These are phyloP conservation scores for Lasioglossum leucozonium DNA, from an alignment of 2,888 invertebrate genomes.

Conservation along the genomic window DNA sequence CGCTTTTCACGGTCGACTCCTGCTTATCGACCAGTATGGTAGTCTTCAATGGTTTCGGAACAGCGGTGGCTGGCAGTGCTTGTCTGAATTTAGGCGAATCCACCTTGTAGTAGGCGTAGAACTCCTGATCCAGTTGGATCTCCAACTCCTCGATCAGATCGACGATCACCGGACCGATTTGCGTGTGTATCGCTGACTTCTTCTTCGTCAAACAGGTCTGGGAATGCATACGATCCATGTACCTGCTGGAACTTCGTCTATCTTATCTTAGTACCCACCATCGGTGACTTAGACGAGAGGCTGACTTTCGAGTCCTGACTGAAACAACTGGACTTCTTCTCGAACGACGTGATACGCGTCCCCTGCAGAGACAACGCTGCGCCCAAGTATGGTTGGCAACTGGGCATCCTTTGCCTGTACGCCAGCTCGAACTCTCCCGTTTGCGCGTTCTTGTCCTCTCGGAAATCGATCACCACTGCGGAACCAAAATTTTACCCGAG, in stretches of 20 bases:
- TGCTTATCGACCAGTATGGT: conserved; percentile 47
- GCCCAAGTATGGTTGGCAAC: conserved; percentile 92
- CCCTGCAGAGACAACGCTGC: conserved; percentile 90
- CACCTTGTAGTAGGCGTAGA: conserved; percentile 77
- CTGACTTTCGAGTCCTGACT: conserved; percentile 84
- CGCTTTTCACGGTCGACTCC: conserved; percentile 61
- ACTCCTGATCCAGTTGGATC: conserved; percentile 83
- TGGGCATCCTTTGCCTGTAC: conserved; percentile 91
- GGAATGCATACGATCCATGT: not conserved
- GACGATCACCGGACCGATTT: conserved; percentile 89
- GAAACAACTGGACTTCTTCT: conserved; percentile 82
- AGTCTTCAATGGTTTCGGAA: conserved; percentile 50
- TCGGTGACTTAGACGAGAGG: conserved; percentile 74
- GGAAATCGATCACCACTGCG: conserved; percentile 92
- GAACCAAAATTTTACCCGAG: conserved; percentile 14
- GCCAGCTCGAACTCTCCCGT: conserved; percentile 93
- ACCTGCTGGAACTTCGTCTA: not conserved
- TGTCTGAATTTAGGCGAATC: conserved; percentile 71
- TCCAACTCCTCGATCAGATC: conserved; percentile 89
- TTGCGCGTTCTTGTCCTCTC: conserved; percentile 89
- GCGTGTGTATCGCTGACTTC: conserved; percentile 80
- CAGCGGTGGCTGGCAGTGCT: conserved; percentile 69
- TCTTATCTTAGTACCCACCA: conserved; percentile 61
- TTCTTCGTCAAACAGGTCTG: conserved; percentile 78
- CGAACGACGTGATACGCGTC: conserved; percentile 86